These are phyloP conservation scores for Helobdella robusta DNA, from an alignment of 2,888 invertebrate species.

Conservation along the genomic window DNA sequence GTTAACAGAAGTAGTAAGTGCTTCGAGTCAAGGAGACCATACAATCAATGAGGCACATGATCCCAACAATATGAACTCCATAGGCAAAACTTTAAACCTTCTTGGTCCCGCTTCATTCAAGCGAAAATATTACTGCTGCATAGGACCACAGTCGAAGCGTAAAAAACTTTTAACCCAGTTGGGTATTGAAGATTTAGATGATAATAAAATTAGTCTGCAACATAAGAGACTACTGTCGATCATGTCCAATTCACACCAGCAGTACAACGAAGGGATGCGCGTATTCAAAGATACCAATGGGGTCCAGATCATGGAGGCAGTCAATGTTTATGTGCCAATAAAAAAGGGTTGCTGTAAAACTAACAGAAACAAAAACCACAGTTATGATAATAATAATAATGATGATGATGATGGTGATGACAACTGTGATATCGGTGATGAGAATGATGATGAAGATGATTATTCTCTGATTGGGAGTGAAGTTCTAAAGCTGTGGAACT, in stretches of 20 bases:
- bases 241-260: not conserved
- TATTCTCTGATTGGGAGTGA: conserved; percentile 14
- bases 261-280: not conserved
- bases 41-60: too few species aligned
- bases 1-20: not conserved
- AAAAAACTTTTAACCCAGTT: not conserved
- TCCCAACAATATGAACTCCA: too few species aligned
- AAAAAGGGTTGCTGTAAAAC: too few species aligned
- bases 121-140: not conserved
- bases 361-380: too few species aligned
- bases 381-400: too few species aligned
- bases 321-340: too few species aligned
- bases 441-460: conserved; percentile 1
- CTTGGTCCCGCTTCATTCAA: conserved; percentile 6
- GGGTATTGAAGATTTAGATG: not conserved
- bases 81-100: too few species aligned
- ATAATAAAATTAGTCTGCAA: not conserved
- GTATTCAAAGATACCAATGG: not conserved
- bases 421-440: not conserved
- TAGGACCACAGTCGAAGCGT: not conserved
- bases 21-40: too few species aligned
- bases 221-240: not conserved
- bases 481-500: conserved; percentile 11
- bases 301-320: too few species aligned
- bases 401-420: not conserved